Percentiles rank a stretch among this genome's conserved stretches.
These are phyloP conservation scores for Gymnoscelis rufifasciata DNA, from an alignment of 2,888 invertebrate genomes.

Conservation along the genomic window DNA sequence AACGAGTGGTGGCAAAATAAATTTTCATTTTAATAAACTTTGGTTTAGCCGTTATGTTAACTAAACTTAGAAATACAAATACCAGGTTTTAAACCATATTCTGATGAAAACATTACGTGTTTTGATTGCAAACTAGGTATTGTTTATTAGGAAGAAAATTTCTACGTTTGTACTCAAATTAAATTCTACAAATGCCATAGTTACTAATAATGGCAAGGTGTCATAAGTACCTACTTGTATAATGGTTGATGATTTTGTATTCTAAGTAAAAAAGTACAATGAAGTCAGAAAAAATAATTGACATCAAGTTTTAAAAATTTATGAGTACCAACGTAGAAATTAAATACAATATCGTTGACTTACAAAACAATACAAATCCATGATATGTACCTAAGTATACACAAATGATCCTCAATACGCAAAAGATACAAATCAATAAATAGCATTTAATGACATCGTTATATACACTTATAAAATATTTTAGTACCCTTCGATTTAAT, in stretches of 20 bases:
- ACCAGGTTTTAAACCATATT: conserved; percentile 64
- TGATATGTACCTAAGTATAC: conserved; percentile 78
- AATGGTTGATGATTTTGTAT: too few species aligned
- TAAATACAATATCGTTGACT: conserved; percentile 48
- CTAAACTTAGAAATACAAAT: conserved; percentile 41
- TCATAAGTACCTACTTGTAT: too few species aligned
- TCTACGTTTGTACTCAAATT: conserved; percentile 24
- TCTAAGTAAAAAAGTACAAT: too few species aligned
- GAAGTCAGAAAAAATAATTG: background rate
- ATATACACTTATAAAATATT: conserved; percentile 73
- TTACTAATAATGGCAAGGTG: background rate
- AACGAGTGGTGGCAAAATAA: conserved; percentile 63
- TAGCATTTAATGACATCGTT: conserved; percentile 68
- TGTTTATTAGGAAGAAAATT: conserved; percentile 33
- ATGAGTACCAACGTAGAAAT: conserved; percentile 33
- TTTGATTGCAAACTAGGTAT: conserved; percentile 33
- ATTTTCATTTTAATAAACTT: conserved; percentile 56
- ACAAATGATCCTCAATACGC: conserved; percentile 68
- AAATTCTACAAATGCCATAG: background rate
- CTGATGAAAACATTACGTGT: conserved; percentile 43
- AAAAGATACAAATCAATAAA: conserved; percentile 73
- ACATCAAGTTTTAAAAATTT: conserved; percentile 10
- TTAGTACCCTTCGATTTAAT: conserved; percentile 77
- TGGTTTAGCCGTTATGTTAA: conserved; percentile 62
- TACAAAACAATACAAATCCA: conserved; percentile 64